Evolutionary conservation across 1,140 invertebrate species (phyloP).

Genomic region (Papilio aristodemus): DNA sequence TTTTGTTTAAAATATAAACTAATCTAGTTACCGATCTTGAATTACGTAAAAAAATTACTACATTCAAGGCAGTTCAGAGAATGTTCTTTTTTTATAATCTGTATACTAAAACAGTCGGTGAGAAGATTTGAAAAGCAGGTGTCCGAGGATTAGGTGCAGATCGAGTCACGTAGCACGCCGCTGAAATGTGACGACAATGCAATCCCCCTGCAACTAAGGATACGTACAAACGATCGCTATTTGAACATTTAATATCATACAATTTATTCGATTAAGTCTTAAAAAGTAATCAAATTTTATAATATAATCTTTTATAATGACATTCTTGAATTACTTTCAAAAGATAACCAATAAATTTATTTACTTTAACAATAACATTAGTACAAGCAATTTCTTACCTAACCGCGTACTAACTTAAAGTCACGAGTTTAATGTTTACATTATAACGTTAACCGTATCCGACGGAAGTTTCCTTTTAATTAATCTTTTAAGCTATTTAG

Average conservation of each 20-base stretch:
- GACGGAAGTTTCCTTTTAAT: slow-evolving; percentile 53
- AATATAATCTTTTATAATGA: too few relatives aligned
- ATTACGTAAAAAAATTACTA: too few relatives aligned
- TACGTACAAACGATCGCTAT: slow-evolving; percentile 55
- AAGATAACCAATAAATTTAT: not conserved
- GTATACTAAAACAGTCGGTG: slow-evolving; percentile 38
- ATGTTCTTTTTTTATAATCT: slow-evolving; percentile 5
- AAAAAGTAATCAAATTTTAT: too few relatives aligned
- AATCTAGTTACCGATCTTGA: too few relatives aligned
- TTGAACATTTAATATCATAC: slow-evolving; percentile 46
- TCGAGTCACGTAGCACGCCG: slow-evolving; percentile 67
- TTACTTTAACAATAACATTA: not conserved
- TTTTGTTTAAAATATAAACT: too few relatives aligned
- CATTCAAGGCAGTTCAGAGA: too few relatives aligned
- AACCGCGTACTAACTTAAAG: slow-evolving; percentile 30
- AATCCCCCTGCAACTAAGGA: slow-evolving; percentile 57
- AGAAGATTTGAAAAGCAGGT: slow-evolving; percentile 73
- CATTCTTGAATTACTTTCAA: too few relatives aligned
- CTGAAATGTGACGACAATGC: slow-evolving; percentile 75
- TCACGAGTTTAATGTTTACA: slow-evolving; percentile 36
- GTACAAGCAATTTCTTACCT: not conserved
- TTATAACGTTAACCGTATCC: slow-evolving; percentile 60
- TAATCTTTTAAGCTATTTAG: slow-evolving; percentile 75
- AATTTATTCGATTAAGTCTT: not conserved
- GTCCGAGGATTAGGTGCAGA: slow-evolving; percentile 68